Base-by-base conservation (phyloP, 2,113 vertebrate genomes). In the Sula dactylatra region DNA sequence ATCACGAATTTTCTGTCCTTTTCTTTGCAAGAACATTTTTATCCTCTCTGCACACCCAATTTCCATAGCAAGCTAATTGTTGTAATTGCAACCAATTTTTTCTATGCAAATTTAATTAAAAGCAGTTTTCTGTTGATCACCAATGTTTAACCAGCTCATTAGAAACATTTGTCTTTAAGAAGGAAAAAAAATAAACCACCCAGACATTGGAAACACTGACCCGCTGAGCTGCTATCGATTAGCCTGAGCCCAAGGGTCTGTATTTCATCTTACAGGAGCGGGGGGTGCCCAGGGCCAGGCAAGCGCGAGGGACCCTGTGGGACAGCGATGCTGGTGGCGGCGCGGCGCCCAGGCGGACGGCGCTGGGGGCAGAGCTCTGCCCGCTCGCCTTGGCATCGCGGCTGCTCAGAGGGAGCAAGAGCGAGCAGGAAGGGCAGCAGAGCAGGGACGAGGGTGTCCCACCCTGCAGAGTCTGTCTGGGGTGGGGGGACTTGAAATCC, bases 41-140 rank as follows among this genome's bases (percentile, higher is more conserved):
- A 47, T 47, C 59, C 72, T 90, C 78, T 55, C 64, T 2, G 1
- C 36, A 38, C 62, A 64, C 29, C n/a, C 79, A 22, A 87, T 93
- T 96, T 93, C 83, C 62, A 36, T 14, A 78, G 72, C 64, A 50
- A 93, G 93, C 36, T 90, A 80, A 91, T 88, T 91, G 72, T 91
- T 96, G 84, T 66, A 77, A 87, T 88, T 73, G 76, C 55, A 90
- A 85, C 72, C 80, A 86, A 62, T 82, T 96, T 91, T 93, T 97
- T 90, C 56, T n/a, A 45, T 79, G 81, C 91, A 96, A 97, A 97
- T 88, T 83, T 97, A 96, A 97, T 97, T 97, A 86, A 95, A 96
- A 84, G 10, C 56, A 17, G 71, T 79, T 96, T 95, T 91, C n/a
- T 31, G 56, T 73, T 85, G 93, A 93, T 94, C 69, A 59, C 70